Evolutionary conservation across 2,888 invertebrate species (phyloP).

Genomic region (Drosophila setosimentum): DNA sequence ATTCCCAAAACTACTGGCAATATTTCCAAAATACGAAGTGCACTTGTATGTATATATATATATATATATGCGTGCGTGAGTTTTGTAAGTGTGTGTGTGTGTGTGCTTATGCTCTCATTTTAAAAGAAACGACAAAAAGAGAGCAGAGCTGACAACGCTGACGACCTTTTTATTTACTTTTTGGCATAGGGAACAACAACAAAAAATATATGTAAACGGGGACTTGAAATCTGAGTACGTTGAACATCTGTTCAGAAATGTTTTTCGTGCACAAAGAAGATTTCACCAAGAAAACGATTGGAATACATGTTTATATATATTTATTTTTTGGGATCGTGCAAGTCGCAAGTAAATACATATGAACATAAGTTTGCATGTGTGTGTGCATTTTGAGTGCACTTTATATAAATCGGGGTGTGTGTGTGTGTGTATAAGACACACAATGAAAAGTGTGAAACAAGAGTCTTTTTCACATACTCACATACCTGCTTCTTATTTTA

Average conservation of each 20-base stretch:
- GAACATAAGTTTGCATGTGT: constrained; percentile 5
- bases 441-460: constrained; percentile 78
- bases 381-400: constrained; percentile 46
- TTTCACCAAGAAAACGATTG: constrained; percentile 71
- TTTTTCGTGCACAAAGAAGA: constrained; percentile 57
- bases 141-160: constrained; percentile 8
- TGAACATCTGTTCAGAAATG: constrained; percentile 72
- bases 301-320: constrained; percentile 32
- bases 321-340: constrained; percentile 19
- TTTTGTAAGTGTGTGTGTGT: constrained; percentile 17
- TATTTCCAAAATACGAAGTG: constrained; percentile 53
- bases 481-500: constrained; percentile 77
- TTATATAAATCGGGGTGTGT: constrained; percentile 29
- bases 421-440: constrained; percentile 47
- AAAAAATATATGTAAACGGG: constrained; percentile 28
- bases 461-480: constrained; percentile 71
- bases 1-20: constrained; percentile 16
- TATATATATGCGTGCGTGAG: constrained; percentile 24
- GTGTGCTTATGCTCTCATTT: constrained; percentile 58
- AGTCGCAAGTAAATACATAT: constrained; percentile 19
- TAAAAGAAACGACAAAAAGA: constrained; percentile 35
- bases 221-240: constrained; percentile 69
- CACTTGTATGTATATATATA: constrained; percentile 33
- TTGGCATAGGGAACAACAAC: constrained; percentile 38
- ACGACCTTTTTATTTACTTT: constrained; percentile 65